Base-by-base conservation (phyloP, 1,140 invertebrate species). In the Druon quercuslanigerum region DNA sequence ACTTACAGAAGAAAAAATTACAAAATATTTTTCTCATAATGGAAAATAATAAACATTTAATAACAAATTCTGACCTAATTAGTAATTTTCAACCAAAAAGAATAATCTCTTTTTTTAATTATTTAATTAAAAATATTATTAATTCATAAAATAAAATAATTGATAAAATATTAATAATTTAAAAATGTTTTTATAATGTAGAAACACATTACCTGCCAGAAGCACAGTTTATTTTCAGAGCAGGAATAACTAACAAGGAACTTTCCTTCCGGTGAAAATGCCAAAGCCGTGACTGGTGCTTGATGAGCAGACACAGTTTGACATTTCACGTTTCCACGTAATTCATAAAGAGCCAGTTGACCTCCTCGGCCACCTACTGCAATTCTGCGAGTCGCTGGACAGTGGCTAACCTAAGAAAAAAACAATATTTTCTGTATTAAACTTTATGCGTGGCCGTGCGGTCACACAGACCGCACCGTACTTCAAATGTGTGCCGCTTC, bases 181-280 rank as follows among this genome's bases (percentile, higher is more conserved):
- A 25, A 25, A 2, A 25, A 25, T 25, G 1, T 25, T 33, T 33
- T 33, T 4, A 3, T 33, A 33, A 33, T 33, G 71, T n/a, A 79
- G 73, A 75, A 75, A 76, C 74, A 19, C 77, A 94, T 94, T 84
- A 98, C 98, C 94, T 99, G 98, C 98, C 98, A 99, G 91, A 99
- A 99, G 77, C 95, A 98, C 46, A 99, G 93, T 85, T 97, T 95
- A 89, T 98, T 98, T 90, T 99, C 99, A n/a, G 94, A 92, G 81
- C 96, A 96, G 50, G 97, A 97, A 91, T 99, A 99, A 12, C 98
- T 98, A 12, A 98, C 98, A 70, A 99, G 93, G 89, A 96, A 98
- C 89, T 99, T 99, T 50, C 98, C 98, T 92, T 99, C 99, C 2
- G 98, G 97, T 81, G 97, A 98, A 92, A 99, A 99, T 50, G 97